Evolutionary conservation across 2,888 invertebrate species (phyloP), one percentile per base, ranked within the genome.

Genomic region (Thelaira solivaga): DNA sequence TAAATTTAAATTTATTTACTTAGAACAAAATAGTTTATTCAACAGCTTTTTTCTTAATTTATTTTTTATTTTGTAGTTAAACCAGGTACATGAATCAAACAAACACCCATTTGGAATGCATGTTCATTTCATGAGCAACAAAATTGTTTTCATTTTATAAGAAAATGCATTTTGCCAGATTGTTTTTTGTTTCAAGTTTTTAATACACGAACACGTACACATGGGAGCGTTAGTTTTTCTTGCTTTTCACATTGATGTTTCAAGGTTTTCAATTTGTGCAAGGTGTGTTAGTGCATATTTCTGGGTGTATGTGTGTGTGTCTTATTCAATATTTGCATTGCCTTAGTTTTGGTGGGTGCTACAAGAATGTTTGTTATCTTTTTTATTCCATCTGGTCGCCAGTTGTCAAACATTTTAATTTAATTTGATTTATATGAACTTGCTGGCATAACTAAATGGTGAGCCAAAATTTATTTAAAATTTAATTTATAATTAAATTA

Each of bases 381-480:
- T 20, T 20, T 47, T 20, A 16, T 61, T 49, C 13, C 34, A 51
- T 69, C 68, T 39, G 43, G 31, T 71, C 51, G 43, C 51, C 51
- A 45, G 62, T 71, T 71, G 61, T 71, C 68, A 69, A 68, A 41
- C 49, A 49, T 31, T 68, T 68, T 47, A 39, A 57, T 59, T 69
- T 59, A 36, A 71, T 53, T 73, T 65, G 57, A 73, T 73, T 73
- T 64, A 47, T 49, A n/a, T 72, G 22, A 22, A 13, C 16, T 5
- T 3, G 7, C 2, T 13, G 13, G 10, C n/a, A 39, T 10, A 1
- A 39, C n/a, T n/a, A n/a, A n/a, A n/a, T n/a, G n/a, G n/a, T n/a
- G n/a, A n/a, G n/a, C n/a, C n/a, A n/a, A n/a, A n/a, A n/a, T n/a
- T n/a, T n/a, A n/a, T n/a, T n/a, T n/a, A n/a, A n/a, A n/a, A n/a